phyloP scores from a whole-genome alignment of 2,888 invertebrate genomes.

The Campoletis raptor region DNA sequence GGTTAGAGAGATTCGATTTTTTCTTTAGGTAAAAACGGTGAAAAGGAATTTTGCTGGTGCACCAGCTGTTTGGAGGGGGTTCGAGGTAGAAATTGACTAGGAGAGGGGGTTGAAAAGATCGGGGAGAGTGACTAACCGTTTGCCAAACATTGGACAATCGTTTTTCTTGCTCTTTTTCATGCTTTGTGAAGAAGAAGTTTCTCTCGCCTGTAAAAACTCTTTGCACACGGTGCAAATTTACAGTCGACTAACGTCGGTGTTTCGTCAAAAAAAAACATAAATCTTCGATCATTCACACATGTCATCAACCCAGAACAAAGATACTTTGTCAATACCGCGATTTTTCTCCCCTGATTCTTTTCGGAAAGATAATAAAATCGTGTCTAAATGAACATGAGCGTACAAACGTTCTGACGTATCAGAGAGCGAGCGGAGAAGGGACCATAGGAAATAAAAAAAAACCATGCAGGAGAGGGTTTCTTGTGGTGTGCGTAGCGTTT shows the following conservation, averaged over 20 bases:
- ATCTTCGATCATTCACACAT: neutral
- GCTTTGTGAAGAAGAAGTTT: constrained; percentile 10
- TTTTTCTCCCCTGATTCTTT: neutral
- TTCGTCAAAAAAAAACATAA: constrained; percentile 4
- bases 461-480: constrained; percentile 22
- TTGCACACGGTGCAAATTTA: constrained; percentile 1
- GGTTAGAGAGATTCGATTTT: constrained; percentile 27
- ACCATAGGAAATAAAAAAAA: constrained; percentile 26
- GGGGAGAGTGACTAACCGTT: constrained; percentile 51
- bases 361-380: constrained; percentile 16
- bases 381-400: constrained; percentile 22
- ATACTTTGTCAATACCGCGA: constrained; percentile 1
- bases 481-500: constrained; percentile 34
- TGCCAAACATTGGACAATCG: constrained; percentile 45
- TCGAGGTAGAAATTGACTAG: neutral
- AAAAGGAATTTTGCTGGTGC: constrained; percentile 1
- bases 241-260: neutral
- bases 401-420: constrained; percentile 33
- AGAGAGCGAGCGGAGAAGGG: neutral
- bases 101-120: constrained; percentile 23
- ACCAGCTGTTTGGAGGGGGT: constrained; percentile 15
- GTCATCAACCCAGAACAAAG: neutral
- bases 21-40: neutral
- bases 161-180: neutral
- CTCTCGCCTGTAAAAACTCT: constrained; percentile 1